Percentiles rank a stretch among this genome's conserved stretches.
Evolutionary conservation across 2,113 vertebrate genomes (phyloP).

Genomic region (Nesogale talazaci): DNA sequence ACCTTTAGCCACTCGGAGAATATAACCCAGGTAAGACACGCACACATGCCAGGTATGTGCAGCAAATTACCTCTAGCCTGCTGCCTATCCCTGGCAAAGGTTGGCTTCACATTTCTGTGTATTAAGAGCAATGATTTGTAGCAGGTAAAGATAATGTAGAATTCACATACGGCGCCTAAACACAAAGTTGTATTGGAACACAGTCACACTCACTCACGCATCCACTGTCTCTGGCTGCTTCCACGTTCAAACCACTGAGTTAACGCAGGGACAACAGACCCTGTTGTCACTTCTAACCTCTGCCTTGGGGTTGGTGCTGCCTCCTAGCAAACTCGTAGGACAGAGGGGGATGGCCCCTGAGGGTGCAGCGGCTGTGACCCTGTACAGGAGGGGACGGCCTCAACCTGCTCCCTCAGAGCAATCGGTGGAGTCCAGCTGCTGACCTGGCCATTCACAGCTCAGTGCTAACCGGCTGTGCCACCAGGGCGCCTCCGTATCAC

Average conservation of each 20-base stretch:
- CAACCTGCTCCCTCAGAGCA: too few relatives aligned
- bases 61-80: background rate
- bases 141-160: conserved; percentile 1
- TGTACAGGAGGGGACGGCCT: too few relatives aligned
- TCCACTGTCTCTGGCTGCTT: background rate
- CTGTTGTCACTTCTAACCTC: too few relatives aligned
- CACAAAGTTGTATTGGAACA: conserved; percentile 33
- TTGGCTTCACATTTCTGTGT: conserved; percentile 8
- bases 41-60: background rate
- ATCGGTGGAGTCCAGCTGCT: too few relatives aligned
- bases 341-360: too few relatives aligned
- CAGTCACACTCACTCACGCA: background rate
- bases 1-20: conserved; percentile 8
- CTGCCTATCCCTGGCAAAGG: background rate
- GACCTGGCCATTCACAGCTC: too few relatives aligned
- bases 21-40: background rate
- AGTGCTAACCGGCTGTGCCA: too few relatives aligned
- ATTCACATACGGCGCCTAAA: conserved; percentile 31
- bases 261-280: background rate
- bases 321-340: too few relatives aligned
- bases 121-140: conserved; percentile 10
- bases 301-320: too few relatives aligned
- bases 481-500: background rate
- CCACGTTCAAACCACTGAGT: background rate
- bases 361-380: too few relatives aligned